Evolutionary conservation across 2,113 vertebrate species (phyloP), one percentile per base, ranked within the genome.

Genomic region (Psophia crepitans): DNA sequence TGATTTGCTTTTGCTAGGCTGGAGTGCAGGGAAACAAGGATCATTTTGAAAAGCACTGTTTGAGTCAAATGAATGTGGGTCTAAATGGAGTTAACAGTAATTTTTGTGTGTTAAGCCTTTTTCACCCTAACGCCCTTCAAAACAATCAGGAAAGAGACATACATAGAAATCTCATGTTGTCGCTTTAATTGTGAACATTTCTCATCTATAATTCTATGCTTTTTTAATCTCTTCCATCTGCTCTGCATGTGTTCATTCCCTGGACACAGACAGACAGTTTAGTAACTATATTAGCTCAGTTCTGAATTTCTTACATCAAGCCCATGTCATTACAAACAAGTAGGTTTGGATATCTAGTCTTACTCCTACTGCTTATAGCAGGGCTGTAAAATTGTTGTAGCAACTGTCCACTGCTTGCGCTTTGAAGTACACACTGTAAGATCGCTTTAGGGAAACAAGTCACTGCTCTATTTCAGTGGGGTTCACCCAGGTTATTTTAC

Each of bases 141-240:
- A 91, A 86, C 65, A 69, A 83, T 44, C 63, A 43, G 39, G 18
- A 81, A 49, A 82, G 51, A 37, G 20, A 58, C 60, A 60, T n/a
- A 60, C 48, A 63, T 9, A 71, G 75, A 90, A 90, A 81, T 58
- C 32, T 89, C 66, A 30, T 21, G 15, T 81, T 91, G 86, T 70
- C 1, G 1, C 64, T 81, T 58, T 88, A 84, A 87, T 22, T 49
- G 63, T 71, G 69, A 96, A 71, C 39, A 60, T 63, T 93, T 77
- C 92, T 89, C 89, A 81, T 87, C 46, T 66, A 54, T 28, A 94
- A 76, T 86, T 69, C 69, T 39, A 41, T 18, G 57, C 0, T 64
- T 93, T 96, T 95, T 91, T 70, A 94, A 94, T 81, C 86, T 93
- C 93, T 82, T 56, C 91, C 89, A 92, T 92, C 96, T 96, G 92